Percentiles rank a stretch among this genome's conserved stretches.
phyloP scores from a whole-genome alignment of 2,113 vertebrate species.

The Acanthochromis polyacanthus region DNA sequence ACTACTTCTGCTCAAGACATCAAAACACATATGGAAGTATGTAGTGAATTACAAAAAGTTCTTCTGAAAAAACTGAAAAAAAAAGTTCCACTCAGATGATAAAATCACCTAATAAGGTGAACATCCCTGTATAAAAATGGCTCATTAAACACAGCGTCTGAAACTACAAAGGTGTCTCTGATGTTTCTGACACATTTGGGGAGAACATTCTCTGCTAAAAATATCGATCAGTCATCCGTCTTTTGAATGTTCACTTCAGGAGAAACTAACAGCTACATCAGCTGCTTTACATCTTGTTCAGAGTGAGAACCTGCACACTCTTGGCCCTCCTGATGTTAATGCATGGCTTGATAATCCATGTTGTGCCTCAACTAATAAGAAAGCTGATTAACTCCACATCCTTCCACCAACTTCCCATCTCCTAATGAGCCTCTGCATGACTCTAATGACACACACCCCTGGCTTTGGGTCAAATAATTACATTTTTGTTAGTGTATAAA shows the following conservation, averaged over 20 bases:
- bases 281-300: constrained; percentile 2
- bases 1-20: too few species aligned
- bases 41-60: too few species aligned
- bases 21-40: too few species aligned
- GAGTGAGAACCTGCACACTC: background rate
- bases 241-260: background rate
- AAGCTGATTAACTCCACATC: constrained; percentile 13
- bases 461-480: constrained; percentile 17
- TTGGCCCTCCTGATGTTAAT: constrained; percentile 1
- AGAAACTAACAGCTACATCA: background rate
- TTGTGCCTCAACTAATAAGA: background rate
- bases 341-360: background rate
- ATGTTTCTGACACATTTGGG: background rate
- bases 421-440: background rate
- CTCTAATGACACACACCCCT: constrained; percentile 11
- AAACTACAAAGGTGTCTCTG: background rate
- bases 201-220: background rate
- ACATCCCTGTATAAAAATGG: too few species aligned
- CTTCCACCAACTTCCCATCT: background rate
- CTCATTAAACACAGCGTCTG: too few species aligned
- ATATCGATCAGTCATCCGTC: background rate
- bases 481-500: constrained; percentile 33
- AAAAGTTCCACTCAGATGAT: too few species aligned
- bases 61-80: too few species aligned
- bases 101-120: too few species aligned